phyloP scores from a whole-genome alignment of 2,113 vertebrate species.

The Sebastes schlegelii region DNA sequence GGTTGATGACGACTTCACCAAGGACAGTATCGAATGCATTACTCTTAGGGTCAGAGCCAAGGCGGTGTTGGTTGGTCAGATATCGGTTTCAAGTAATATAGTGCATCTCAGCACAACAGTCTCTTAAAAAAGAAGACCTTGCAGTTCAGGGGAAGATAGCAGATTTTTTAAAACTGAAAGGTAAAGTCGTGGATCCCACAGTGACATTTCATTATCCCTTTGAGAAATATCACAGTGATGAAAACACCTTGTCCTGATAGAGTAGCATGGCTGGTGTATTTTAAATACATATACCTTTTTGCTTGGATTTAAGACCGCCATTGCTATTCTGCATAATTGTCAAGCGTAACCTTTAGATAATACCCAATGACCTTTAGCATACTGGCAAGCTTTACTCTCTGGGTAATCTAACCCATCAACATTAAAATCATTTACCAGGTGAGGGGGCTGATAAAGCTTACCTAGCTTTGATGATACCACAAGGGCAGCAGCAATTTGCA shows the following conservation, averaged over 20 bases:
- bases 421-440: conserved; percentile 71
- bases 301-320: conserved; percentile 39
- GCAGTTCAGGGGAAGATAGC: conserved; percentile 4
- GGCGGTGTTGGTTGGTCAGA: conserved; percentile 15
- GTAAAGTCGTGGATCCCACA: conserved; percentile 17
- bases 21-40: conserved; percentile 54
- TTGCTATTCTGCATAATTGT: conserved; percentile 59
- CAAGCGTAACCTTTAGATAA: conserved; percentile 68
- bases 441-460: conserved; percentile 62
- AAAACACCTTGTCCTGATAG: conserved; percentile 26
- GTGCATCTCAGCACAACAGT: conserved; percentile 9
- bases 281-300: conserved; percentile 37
- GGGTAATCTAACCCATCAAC: conserved; percentile 71
- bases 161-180: conserved; percentile 28
- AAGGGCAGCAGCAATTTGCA: conserved; percentile 72
- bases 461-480: conserved; percentile 69
- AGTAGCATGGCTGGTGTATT: conserved; percentile 19
- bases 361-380: conserved; percentile 68
- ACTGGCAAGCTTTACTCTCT: conserved; percentile 47
- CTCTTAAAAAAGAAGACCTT: conserved; percentile 33
- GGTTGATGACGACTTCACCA: conserved; percentile 53
- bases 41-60: conserved; percentile 29
- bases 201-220: conserved; percentile 48
- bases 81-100: conserved; percentile 24
- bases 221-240: conserved; percentile 44